A percentile compares a stretch with the other conserved stretches of the same genome.
Evolutionary conservation across 2,888 invertebrate genomes (phyloP).

Genomic region (Synergus japonicus): DNA sequence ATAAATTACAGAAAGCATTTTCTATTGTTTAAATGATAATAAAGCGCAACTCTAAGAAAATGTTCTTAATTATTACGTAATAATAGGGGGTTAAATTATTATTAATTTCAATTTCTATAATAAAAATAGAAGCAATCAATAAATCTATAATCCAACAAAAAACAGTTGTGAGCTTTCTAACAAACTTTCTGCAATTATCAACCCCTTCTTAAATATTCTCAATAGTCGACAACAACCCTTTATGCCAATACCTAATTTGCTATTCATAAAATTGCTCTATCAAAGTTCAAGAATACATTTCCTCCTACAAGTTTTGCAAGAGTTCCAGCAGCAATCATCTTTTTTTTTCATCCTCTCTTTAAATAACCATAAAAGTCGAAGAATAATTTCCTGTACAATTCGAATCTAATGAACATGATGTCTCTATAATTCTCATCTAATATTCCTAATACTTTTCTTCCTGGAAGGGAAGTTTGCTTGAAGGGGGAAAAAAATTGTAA

Average conservation of each 20-base stretch:
- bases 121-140: neutral
- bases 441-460: constrained; percentile 3
- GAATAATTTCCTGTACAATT: neutral
- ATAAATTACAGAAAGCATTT: neutral
- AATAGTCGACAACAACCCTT: neutral
- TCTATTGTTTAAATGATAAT: neutral
- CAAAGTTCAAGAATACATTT: neutral
- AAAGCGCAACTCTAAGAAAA: neutral
- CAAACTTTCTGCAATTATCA: neutral
- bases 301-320: neutral
- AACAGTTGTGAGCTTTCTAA: neutral
- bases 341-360: neutral
- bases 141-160: neutral
- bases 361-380: neutral
- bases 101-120: neutral
- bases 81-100: neutral
- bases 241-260: neutral
- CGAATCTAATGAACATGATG: neutral
- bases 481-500: constrained; percentile 2
- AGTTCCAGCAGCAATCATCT: neutral
- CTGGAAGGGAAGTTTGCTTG: neutral
- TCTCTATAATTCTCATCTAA: neutral
- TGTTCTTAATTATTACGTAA: neutral
- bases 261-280: neutral
- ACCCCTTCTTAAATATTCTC: neutral